Evolutionary conservation across 1,140 invertebrate species (phyloP), one percentile per base, ranked within the genome.

Genomic region (Paralvinella palmiformis): DNA sequence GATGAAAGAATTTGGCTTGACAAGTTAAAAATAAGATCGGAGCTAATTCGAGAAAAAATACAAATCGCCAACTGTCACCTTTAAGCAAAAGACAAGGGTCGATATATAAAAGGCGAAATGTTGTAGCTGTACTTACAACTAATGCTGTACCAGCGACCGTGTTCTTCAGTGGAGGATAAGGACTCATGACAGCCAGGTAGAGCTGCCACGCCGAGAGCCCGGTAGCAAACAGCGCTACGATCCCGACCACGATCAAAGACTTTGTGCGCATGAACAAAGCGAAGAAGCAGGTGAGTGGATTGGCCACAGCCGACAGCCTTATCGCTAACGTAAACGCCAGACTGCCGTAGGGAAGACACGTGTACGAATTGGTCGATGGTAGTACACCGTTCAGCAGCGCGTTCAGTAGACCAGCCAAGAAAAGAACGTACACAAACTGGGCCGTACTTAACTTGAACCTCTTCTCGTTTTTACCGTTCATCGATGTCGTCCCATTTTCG

Each of bases 331-430:
- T 91, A 81, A 93, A 95, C 0, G 88, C 86, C 10, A 68, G 56
- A 2, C 33, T 33, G 2, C 92, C 92, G 74, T 95, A 96, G 0
- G 92, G 91, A 59, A 92, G 81, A 78, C 89, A 90, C 0, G 92
- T 91, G 76, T 88, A 96, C 0, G 91, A 88, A 75, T 94, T 90
- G 53, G 94, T 86, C 58, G 89, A 88, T 3, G 90, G 88, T 61
- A 95, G 82, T 52, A 89, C 85, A 48, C 90, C 91, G 73, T 94
- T 78, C 17, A 63, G 69, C 3, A 80, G 33, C 24, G 68, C 71
- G 56, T 76, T 78, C 4, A 76, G 60, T 69, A 71, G 75, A 20
- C 63, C 71, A 4, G 69, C 73, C 36, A 80, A 44, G 10, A 76
- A 10, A 3, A 75, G 57, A 29, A 74, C 70, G 31, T 65, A 62